Conservation (phyloP, 2,888 invertebrate species). For the Fragum fragum region DNA sequence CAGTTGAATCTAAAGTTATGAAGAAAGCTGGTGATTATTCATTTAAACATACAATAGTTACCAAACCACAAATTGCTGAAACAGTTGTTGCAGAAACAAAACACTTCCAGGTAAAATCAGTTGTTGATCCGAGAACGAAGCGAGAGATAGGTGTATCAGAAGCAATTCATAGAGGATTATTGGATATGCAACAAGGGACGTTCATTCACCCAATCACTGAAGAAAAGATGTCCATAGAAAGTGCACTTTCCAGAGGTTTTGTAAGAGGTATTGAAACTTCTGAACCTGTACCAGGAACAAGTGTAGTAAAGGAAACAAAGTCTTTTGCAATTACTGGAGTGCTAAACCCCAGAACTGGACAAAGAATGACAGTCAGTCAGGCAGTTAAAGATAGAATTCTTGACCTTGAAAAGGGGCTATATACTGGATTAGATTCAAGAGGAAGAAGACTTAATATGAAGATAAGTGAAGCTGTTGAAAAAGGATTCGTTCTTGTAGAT, state of each 20-base stretch:
- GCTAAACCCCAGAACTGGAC: conserved; percentile 95
- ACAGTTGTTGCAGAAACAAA: conserved; percentile 81
- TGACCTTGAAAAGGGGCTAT: conserved; percentile 89
- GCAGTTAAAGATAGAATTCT: conserved; percentile 91
- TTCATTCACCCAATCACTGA: conserved; percentile 92
- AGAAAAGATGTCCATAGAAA: conserved; percentile 92
- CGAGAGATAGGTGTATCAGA: conserved; percentile 88
- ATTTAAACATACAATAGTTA: conserved; percentile 80
- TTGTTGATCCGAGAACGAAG: conserved; percentile 86
- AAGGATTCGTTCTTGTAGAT: conserved; percentile 91
- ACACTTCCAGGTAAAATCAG: conserved; percentile 80
- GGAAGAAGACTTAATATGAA: conserved; percentile 91
- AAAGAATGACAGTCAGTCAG: conserved; percentile 91
- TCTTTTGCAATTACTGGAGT: conserved; percentile 93
- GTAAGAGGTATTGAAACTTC: conserved; percentile 93
- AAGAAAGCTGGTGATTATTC: conserved; percentile 75
- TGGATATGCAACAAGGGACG: conserved; percentile 91
- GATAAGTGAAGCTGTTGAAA: conserved; percentile 93
- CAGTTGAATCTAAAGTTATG: conserved; percentile 76
- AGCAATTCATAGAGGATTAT: conserved; percentile 93
- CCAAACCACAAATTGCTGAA: conserved; percentile 76
- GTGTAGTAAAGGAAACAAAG: conserved; percentile 89
- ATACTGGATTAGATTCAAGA: conserved; percentile 86
- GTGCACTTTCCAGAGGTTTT: conserved; percentile 93
- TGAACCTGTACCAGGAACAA: conserved; percentile 92